A percentile compares a stretch with the other conserved stretches of the same genome.
Conservation (phyloP, 2,797 vertebrate species). For the Onychomys torridus region DNA sequence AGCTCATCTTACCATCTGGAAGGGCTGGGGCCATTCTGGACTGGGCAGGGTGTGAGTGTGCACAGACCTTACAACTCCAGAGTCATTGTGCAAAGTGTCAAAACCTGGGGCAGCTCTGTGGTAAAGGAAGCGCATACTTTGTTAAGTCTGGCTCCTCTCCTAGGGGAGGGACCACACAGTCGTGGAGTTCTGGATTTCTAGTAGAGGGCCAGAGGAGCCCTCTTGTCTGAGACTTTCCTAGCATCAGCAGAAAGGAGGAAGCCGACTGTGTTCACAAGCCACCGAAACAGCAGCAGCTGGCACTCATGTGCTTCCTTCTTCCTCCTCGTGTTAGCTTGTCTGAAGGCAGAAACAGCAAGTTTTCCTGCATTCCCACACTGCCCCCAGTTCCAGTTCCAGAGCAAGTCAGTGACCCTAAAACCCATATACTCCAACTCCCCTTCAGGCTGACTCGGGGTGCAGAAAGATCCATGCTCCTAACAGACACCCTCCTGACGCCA, state of each 20-base stretch:
- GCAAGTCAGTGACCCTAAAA: neutral
- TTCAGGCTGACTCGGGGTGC: neutral
- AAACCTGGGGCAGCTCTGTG: neutral
- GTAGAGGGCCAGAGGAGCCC: neutral
- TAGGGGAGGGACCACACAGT: neutral
- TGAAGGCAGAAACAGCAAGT: constrained; percentile 40
- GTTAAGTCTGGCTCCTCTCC: neutral
- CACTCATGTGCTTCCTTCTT: constrained; percentile 40
- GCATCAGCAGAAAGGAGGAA: constrained; percentile 78
- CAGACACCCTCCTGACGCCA: neutral
- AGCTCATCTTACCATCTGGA: neutral
- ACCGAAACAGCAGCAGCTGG: constrained; percentile 66
- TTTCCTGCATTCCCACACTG: constrained; percentile 11
- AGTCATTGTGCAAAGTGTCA: neutral
- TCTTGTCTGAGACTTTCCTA: constrained; percentile 55
- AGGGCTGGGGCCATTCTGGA: neutral
- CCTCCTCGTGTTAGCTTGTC: neutral
- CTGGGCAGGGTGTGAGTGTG: neutral
- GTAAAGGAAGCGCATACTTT: neutral
- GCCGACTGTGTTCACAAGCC: constrained; percentile 40
- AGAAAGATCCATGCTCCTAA: neutral
- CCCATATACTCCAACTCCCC: too few relatives aligned
- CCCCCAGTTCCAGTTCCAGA: neutral
- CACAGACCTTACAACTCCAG: neutral
- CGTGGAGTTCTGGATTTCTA: neutral